phyloP scores from a whole-genome alignment of 2,113 vertebrate genomes.

The Dipodomys stephensi region DNA sequence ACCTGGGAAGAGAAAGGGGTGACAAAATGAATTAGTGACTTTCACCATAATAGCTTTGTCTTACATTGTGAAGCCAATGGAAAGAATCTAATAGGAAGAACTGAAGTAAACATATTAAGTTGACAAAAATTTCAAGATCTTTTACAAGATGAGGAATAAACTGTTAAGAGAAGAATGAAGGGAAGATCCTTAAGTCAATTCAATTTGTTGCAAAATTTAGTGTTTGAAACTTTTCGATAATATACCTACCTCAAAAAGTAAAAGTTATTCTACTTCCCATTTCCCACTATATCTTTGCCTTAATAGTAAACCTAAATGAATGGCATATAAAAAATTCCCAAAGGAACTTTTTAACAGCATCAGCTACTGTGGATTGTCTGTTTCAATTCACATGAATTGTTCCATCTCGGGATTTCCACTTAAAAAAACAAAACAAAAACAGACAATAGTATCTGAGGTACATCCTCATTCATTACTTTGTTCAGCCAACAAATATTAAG shows the following conservation, averaged over 20 bases:
- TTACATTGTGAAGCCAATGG: background rate
- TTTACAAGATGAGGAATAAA: background rate
- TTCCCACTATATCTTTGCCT: background rate
- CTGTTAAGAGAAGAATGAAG: no score
- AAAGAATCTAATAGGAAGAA: background rate
- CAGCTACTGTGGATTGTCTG: background rate
- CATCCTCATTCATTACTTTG: background rate
- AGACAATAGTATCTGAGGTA: background rate
- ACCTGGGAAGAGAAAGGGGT: background rate
- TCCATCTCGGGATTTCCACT: conserved; percentile 43
- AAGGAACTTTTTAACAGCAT: conserved; percentile 23
- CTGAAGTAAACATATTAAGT: conserved; percentile 7
- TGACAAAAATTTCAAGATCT: background rate
- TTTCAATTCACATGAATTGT: conserved; percentile 26
- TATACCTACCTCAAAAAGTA: background rate
- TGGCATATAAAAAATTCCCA: conserved; percentile 43
- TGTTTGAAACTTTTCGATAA: conserved; percentile 11
- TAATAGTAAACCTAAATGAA: background rate
- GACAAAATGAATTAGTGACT: background rate
- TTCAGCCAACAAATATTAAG: background rate
- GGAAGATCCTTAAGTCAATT: background rate
- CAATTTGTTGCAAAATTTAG: background rate
- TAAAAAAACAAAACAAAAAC: conserved; percentile 23
- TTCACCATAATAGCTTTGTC: background rate
- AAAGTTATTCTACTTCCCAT: conserved; percentile 1